Conservation (phyloP, 23 tunicate species). For the Phallusia fumigata region DNA sequence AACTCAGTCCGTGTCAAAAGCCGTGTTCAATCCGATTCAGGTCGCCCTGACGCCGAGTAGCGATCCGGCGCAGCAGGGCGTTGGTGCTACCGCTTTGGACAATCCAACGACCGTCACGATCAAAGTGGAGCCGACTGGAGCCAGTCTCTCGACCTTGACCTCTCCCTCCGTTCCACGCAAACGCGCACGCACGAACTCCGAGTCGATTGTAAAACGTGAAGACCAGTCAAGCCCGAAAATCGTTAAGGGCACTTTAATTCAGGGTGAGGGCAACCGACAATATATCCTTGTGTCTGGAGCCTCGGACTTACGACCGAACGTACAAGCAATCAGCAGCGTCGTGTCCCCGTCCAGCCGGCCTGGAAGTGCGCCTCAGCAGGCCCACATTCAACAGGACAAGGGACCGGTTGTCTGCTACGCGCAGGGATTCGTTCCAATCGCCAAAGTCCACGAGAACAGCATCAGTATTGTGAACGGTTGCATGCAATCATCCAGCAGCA, state of each 20-base stretch:
- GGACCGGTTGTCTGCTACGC: not conserved
- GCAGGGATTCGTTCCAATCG: not conserved
- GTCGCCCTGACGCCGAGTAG: slow-evolving; percentile 1
- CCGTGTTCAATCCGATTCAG: slow-evolving; percentile 5
- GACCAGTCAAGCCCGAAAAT: slow-evolving; percentile 15
- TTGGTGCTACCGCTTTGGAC: not conserved
- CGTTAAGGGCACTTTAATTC: slow-evolving; percentile 43
- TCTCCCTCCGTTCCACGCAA: not conserved
- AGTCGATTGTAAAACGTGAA: not conserved
- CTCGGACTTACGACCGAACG: not conserved
- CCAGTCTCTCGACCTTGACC: not conserved
- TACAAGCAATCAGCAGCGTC: not conserved
- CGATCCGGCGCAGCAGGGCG: not conserved
- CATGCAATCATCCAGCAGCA: not conserved
- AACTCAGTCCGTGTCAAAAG: not conserved
- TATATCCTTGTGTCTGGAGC: slow-evolving; percentile 39
- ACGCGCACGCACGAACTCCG: slow-evolving; percentile 2
- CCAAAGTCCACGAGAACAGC: slow-evolving; percentile 8
- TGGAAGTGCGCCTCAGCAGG: not conserved
- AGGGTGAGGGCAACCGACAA: slow-evolving; percentile 50
- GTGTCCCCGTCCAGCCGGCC: not conserved
- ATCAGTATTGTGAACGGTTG: slow-evolving; percentile 8
- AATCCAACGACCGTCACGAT: not conserved
- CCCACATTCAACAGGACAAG: not conserved
- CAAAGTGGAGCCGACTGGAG: not conserved